Conservation (phyloP, 2,888 invertebrate genomes). For the Imbricaverruca yamaguchii region DNA sequence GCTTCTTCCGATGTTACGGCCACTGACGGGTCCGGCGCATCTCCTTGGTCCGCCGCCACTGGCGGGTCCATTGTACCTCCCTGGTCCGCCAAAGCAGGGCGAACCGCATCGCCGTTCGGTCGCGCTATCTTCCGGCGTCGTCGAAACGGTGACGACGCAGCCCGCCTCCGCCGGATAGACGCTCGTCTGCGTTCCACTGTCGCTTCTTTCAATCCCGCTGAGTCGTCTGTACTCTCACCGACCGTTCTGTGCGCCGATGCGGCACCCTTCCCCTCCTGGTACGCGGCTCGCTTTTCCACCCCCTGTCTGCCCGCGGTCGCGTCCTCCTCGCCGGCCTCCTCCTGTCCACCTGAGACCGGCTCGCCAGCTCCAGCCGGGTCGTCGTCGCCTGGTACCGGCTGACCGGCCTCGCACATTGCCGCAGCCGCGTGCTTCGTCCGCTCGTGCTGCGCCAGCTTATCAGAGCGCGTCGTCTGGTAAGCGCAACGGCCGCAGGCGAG, state of each 20-base stretch:
- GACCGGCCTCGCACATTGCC: neutral
- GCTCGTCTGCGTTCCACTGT: too few relatives aligned
- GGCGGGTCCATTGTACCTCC: neutral
- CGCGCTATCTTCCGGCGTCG: neutral
- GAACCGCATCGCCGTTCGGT: neutral
- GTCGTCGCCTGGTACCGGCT: neutral
- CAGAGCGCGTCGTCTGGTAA: slow-evolving; percentile 29
- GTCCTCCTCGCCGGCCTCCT: neutral
- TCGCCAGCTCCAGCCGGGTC: too few relatives aligned
- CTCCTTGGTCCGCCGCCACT: neutral
- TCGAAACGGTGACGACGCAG: neutral
- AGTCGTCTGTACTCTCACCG: too few relatives aligned
- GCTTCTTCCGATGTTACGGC: too few relatives aligned
- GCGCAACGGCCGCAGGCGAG: slow-evolving; percentile 27
- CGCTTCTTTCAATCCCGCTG: too few relatives aligned
- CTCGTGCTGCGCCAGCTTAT: slow-evolving; percentile 29
- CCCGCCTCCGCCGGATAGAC: neutral
- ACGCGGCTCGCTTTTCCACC: too few relatives aligned
- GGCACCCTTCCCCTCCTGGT: too few relatives aligned
- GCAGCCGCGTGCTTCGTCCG: slow-evolving; percentile 25
- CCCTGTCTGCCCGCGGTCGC: neutral
- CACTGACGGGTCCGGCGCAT: too few relatives aligned
- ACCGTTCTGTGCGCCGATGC: too few relatives aligned
- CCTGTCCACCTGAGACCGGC: too few relatives aligned
- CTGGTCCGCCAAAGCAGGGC: neutral